Conservation (phyloP, 2,888 invertebrate genomes). For the Drosophila bunnanda region DNA sequence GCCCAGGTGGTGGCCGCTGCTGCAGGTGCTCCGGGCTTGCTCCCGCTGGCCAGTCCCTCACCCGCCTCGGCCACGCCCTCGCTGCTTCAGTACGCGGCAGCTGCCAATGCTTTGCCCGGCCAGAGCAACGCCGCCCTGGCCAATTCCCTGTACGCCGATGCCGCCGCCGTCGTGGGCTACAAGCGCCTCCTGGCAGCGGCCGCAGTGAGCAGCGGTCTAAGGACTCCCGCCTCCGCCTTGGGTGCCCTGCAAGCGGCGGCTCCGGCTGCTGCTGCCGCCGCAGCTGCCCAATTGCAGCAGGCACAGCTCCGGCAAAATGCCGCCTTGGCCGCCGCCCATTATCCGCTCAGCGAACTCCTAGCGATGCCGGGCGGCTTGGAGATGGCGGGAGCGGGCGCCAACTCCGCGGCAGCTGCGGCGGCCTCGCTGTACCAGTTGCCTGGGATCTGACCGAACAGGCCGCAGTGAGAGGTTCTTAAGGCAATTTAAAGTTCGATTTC, state of each 20-base stretch:
- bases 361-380: slow-evolving; percentile 89
- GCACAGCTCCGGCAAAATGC: slow-evolving; percentile 79
- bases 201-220: slow-evolving; percentile 81
- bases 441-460: slow-evolving; percentile 87
- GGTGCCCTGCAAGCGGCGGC: slow-evolving; percentile 81
- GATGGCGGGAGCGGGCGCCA: slow-evolving; percentile 82
- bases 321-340: slow-evolving; percentile 85
- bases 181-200: slow-evolving; percentile 84
- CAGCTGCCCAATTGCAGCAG: slow-evolving; percentile 75
- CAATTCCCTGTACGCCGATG: slow-evolving; percentile 85
- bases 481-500: not conserved
- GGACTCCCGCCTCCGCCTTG: slow-evolving; percentile 69
- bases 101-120: slow-evolving; percentile 85
- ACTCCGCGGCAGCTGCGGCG: slow-evolving; percentile 83
- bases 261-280: slow-evolving; percentile 56
- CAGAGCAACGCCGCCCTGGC: slow-evolving; percentile 83
- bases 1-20: slow-evolving; percentile 72
- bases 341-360: slow-evolving; percentile 89
- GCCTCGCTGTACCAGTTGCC: slow-evolving; percentile 90
- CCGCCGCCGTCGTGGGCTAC: slow-evolving; percentile 84
- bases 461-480: slow-evolving; percentile 60
- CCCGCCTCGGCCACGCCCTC: slow-evolving; percentile 82
- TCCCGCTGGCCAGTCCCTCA: slow-evolving; percentile 66
- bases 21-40: slow-evolving; percentile 65
- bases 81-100: slow-evolving; percentile 87